A percentile compares a stretch with the other conserved stretches of the same genome.
Evolutionary conservation across 92 coral and sea anemone species (phyloP).

Genomic region (Umimayanthus kanabou): DNA sequence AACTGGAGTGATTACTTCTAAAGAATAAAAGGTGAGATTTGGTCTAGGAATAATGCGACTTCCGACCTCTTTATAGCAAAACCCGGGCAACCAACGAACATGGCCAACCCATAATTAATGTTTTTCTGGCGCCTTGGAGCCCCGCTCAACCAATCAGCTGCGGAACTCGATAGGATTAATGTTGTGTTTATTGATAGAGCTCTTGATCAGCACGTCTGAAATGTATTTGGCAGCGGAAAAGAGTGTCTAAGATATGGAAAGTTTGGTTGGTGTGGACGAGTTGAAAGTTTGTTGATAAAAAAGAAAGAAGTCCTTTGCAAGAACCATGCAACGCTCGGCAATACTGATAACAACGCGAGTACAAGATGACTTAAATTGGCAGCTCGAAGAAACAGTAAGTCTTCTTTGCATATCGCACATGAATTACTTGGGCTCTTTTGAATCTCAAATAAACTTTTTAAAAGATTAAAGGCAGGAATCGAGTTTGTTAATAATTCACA

Average conservation of each 20-base stretch:
- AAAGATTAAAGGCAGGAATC: background rate
- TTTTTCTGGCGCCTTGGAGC: background rate
- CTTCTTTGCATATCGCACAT: background rate
- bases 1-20: background rate
- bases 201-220: background rate
- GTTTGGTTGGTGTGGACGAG: background rate
- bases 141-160: background rate
- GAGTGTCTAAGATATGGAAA: background rate
- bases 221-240: background rate
- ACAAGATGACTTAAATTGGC: slow-evolving; percentile 3
- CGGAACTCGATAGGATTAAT: background rate
- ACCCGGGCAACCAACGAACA: slow-evolving; percentile 27
- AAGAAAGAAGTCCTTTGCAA: background rate
- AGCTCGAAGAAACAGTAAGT: slow-evolving; percentile 21
- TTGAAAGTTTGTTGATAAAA: background rate
- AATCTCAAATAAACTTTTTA: background rate
- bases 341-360: background rate
- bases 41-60: background rate
- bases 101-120: background rate
- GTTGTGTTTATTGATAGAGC: slow-evolving; percentile 7
- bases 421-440: background rate
- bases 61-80: slow-evolving; percentile 9
- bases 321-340: background rate
- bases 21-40: background rate
- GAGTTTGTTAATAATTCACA: background rate